Percentiles rank a stretch among this genome's conserved stretches.
These are phyloP conservation scores for Helostoma temminkii DNA, from an alignment of 2,797 vertebrate species.

Conservation along the genomic window DNA sequence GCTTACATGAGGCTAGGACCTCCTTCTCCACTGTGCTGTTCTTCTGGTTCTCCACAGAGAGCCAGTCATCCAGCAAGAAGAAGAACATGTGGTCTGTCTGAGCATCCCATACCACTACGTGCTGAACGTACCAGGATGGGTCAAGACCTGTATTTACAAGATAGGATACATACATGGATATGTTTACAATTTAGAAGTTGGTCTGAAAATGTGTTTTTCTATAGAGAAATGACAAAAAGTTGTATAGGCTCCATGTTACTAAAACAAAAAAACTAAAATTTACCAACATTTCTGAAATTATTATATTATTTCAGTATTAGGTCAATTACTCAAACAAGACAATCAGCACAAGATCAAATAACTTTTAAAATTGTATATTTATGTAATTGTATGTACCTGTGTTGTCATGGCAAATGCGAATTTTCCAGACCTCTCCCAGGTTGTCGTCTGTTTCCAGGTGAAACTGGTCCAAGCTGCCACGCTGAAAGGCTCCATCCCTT, in stretches of 20 bases:
- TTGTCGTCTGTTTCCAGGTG: constrained; percentile 85
- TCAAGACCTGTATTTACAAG: constrained; percentile 78
- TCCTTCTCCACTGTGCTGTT: constrained; percentile 85
- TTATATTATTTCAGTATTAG: no score
- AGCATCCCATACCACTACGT: constrained; percentile 87
- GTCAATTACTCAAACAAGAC: no score
- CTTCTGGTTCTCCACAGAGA: constrained; percentile 85
- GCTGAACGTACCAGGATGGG: constrained; percentile 87
- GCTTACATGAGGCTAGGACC: constrained; percentile 86
- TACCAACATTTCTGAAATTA: no score
- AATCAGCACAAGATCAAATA: no score
- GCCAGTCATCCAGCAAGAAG: constrained; percentile 88
- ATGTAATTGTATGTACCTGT: constrained; percentile 75
- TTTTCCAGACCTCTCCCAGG: constrained; percentile 88
- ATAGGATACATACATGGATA: no score
- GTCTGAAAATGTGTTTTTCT: no score
- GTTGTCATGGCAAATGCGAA: constrained; percentile 88
- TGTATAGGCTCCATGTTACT: no score
- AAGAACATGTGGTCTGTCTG: constrained; percentile 87
- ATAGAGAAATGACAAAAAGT: no score
- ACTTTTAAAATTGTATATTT: no score
- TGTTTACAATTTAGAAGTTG: no score
- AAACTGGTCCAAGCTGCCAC: constrained; percentile 84
- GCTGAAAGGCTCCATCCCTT: constrained; percentile 83
- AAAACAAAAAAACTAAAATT: no score